A percentile compares a stretch with the other conserved stretches of the same genome.
These are phyloP conservation scores for Drosophila formosana DNA, from an alignment of 2,888 invertebrate genomes.

Conservation along the genomic window DNA sequence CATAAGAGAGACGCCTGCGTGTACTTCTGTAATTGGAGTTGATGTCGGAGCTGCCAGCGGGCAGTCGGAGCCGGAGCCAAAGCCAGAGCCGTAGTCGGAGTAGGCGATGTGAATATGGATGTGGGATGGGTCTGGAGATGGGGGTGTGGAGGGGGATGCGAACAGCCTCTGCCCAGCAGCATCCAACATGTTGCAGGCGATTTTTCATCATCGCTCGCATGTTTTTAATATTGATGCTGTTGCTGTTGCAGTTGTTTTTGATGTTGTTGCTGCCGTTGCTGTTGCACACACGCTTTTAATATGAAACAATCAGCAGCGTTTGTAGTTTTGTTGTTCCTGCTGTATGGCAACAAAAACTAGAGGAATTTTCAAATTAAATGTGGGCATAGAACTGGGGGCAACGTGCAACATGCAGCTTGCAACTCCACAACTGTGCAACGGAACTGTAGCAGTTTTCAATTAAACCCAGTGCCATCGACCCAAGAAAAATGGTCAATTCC, in stretches of 20 bases:
- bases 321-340: constrained; percentile 76
- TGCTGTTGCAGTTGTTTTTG: constrained; percentile 25
- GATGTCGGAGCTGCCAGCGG: constrained; percentile 78
- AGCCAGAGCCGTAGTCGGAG: constrained; percentile 28
- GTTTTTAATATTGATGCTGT: constrained; percentile 61
- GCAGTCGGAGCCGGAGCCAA: constrained; percentile 37
- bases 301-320: constrained; percentile 78
- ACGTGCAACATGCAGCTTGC: constrained; percentile 29
- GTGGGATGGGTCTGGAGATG: background rate
- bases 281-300: constrained; percentile 72
- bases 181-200: constrained; percentile 83
- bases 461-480: constrained; percentile 78
- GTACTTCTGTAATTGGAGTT: constrained; percentile 80
- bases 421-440: constrained; percentile 19
- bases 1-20: constrained; percentile 80
- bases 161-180: constrained; percentile 60
- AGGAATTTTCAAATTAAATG: constrained; percentile 74
- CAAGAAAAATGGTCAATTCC: constrained; percentile 72
- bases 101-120: constrained; percentile 17
- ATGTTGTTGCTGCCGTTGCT: constrained; percentile 43
- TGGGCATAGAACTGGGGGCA: constrained; percentile 65
- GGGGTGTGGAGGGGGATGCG: constrained; percentile 21
- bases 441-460: constrained; percentile 83
- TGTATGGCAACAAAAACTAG: constrained; percentile 55
- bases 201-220: constrained; percentile 83